Evolutionary conservation across 2,113 vertebrate species (phyloP).

Genomic region (Nettapus auritus): DNA sequence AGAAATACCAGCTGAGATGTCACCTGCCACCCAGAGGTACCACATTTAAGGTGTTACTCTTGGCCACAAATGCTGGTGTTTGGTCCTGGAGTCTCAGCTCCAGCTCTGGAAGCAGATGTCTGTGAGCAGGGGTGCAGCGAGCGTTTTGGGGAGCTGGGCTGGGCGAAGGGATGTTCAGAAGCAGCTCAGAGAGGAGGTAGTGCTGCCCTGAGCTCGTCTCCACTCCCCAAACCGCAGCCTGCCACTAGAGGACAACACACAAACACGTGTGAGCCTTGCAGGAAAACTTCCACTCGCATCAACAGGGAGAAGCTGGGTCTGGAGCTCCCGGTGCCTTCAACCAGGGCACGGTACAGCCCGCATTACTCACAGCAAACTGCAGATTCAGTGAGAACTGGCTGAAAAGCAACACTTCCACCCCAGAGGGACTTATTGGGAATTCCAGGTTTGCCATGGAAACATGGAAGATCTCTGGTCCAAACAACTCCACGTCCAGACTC

Average conservation of each 20-base stretch:
- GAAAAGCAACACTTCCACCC: neutral
- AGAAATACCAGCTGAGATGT: neutral
- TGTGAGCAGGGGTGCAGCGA: fast-evolving
- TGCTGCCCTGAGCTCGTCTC: neutral
- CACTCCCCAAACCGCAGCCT: neutral
- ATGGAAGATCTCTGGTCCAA: neutral
- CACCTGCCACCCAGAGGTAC: neutral
- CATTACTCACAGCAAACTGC: fast-evolving
- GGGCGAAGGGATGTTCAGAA: neutral
- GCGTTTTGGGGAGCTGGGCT: fast-evolving
- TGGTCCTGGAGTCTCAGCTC: neutral
- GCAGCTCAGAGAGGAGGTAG: neutral
- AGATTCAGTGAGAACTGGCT: neutral
- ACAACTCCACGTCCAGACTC: neutral
- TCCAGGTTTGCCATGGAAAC: neutral
- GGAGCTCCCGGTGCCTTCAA: neutral
- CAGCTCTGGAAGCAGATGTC: fast-evolving
- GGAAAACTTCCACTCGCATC: fast-evolving
- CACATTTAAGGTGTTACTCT: fast-evolving
- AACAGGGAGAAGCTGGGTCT: neutral
- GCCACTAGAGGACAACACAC: slow-evolving; percentile 58
- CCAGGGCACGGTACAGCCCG: fast-evolving
- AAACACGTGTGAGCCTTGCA: neutral
- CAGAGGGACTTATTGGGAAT: neutral
- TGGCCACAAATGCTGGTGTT: fast-evolving